Base-by-base conservation (phyloP, 2,113 vertebrate species). In the Lutjanus erythropterus region DNA sequence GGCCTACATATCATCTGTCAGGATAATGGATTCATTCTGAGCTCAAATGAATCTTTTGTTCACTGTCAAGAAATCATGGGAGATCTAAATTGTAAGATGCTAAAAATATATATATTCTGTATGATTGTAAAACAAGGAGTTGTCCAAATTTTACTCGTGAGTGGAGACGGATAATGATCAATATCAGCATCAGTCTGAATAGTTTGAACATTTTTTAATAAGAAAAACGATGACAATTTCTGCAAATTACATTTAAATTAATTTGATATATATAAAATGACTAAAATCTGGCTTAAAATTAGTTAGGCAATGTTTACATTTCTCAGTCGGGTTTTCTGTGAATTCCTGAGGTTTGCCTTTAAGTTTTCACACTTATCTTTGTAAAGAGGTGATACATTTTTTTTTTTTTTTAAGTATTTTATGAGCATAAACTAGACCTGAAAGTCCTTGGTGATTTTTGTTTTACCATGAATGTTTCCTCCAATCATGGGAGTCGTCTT, bases 391-490 rank as follows among this genome's bases (percentile, higher is more conserved):
- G 44, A 21, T 4, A 7, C 2, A 74, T 6, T 1, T 9, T 21
- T 58, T 10, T 27, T 61, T 18, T 33, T 21, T 58, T 10, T 27
- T 61, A 21, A 27, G 15, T 15, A 29, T 59, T 59, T 1, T 58
- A 5, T 53, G 12, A 53, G 2, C 25, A 3, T 56, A 27, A 80
- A 60, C 52, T 47, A n/a, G 15, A 75, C 3, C 19, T 55, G 42
- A 47, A 66, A 61, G 52, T 61, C 3, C 18, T 11, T 49, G 1
- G 27, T 71, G 7, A 42, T 31, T 66, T 33, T 60, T 47, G 35
- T 71, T 55, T 71, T 9, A 68, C 12, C 11, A 18, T 59, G 21
- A 65, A 71, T 47, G 52, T 76, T 75, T 86, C 46, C 27, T 58
- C 35, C 60, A 66, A 50, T 82, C 21, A 56, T 39, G 29, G 5